Conservation (phyloP, 1,140 invertebrate genomes). For the Aphelinus atriplicis region DNA sequence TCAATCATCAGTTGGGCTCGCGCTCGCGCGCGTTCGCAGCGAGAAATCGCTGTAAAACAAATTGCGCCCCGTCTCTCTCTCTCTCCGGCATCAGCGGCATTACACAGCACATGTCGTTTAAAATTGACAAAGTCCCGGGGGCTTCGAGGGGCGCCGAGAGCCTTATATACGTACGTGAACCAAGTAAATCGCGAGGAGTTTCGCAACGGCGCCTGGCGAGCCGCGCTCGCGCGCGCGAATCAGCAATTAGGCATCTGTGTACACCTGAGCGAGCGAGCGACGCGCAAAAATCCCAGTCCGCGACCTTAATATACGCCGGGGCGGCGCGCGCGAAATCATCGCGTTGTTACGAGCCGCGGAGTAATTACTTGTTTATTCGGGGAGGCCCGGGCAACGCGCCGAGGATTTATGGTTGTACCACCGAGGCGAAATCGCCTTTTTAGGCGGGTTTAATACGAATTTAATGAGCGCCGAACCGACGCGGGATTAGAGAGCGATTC, state of each 20-base stretch:
- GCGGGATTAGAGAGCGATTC: background rate
- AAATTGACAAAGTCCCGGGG: conserved; percentile 24
- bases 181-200: conserved; percentile 28
- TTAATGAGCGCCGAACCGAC: conserved; percentile 11
- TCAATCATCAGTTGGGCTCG: too few relatives aligned
- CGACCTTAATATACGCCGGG: conserved; percentile 25
- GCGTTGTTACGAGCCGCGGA: background rate
- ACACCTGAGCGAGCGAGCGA: background rate
- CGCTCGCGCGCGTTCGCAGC: background rate
- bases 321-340: background rate
- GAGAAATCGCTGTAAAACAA: background rate
- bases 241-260: conserved; percentile 23
- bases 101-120: conserved; percentile 17
- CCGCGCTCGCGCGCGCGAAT: conserved; percentile 2
- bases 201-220: conserved; percentile 21
- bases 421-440: conserved; percentile 13
- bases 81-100: background rate
- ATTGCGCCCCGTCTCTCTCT: background rate
- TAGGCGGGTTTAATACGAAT: conserved; percentile 8
- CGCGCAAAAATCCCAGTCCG: background rate
- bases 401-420: conserved; percentile 3
- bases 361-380: conserved; percentile 25
- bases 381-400: background rate
- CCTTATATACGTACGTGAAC: conserved; percentile 8
- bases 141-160: background rate